Evolutionary conservation across 2,888 invertebrate genomes (phyloP), one percentile per base, ranked within the genome.

Genomic region (Philonicus albiceps): DNA sequence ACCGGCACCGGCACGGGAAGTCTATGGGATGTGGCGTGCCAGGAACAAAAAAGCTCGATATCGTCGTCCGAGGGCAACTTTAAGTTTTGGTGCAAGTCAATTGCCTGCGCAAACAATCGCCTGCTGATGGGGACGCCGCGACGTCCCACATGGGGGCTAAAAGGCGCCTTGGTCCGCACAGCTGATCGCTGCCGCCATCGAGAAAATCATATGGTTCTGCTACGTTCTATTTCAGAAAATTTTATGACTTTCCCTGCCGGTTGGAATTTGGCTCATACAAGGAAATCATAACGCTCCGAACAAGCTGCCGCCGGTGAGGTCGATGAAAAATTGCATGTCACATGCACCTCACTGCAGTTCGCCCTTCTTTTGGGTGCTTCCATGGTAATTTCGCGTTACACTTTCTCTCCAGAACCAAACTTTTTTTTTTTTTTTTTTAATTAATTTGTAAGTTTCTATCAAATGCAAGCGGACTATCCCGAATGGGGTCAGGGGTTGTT

Each of bases 181-280:
- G 85, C 81, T 49, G 86, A 85, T 86, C 78, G 76, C 53, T 53
- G 19, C 30, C 73, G 13, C 16, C 73, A 49, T 74, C 27, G 55
- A 64, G 34, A 76, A 85, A 86, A 86, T 86, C 86, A 87, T 86
- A 86, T 86, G 86, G 75, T 86, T 80, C 81, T 72, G 49, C 84
- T 40, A 49, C 78, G 87, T 80, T n/a, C 78, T 34, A 76, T 34
- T 78, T 78, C 40, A 64, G 40, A 22, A 16, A 43, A 78, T 49
- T 43, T 78, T 78, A 49, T 78, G 49, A 8, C 49, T 78, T 78
- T 30, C 49, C 27, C 49, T 78, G 49, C 13, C 27, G 78, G 30
- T 16, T 27, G 49, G 30, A 78, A 27, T 78, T 49, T 13, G 30
- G 27, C 16, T 78, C 49, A 49, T 49, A 49, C 27, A 16, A 49